Base-by-base conservation (phyloP, 2,797 vertebrate genomes). In the Macropus fuliginosus region DNA sequence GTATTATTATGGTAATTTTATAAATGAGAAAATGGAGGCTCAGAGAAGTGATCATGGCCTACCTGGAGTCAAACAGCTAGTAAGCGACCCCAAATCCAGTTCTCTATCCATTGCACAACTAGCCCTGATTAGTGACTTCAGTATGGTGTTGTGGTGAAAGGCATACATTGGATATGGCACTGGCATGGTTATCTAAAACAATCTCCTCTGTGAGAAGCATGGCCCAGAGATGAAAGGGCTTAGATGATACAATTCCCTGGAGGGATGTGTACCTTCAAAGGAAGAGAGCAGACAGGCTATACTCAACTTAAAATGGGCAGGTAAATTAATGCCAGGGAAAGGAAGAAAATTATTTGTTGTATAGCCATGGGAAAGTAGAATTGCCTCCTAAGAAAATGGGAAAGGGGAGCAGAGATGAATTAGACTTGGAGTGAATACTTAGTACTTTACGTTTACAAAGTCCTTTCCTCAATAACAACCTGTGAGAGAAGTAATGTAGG, bases 281-380 rank as follows among this genome's bases (percentile, higher is more conserved):
- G 52, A 21, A 14, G 0, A 40, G 62, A 91, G 31, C 57, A 95
- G 55, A 95, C 12, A 57, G 8, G 31, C 9, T 21, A 31, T 56
- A 92, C 94, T 95, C 57, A 27, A 59, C 95, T 92, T 91, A 24
- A 52, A 94, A 90, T 52, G n/a, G 24, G 59, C 92, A 94, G 66
- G 91, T 94, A 90, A 91, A 52, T 50, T 28, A 54, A 40, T 89
- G n/a, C 59, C 62, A 40, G 66, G 74, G 56, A 50, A 62, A 9
- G 13, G 55, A 94, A 55, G 21, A 18, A 16, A 55, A 31, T 74
- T 87, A 87, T 50, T 87, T 40, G 66, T 87, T 87, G 74, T 46
- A 87, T 27, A 50, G 18, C 24, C 74, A 27, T 50, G 1, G 91
- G 46, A 55, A 57, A 92, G 34, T 0, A 54, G 10, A 52, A 91